These are phyloP conservation scores for Bufo bufo DNA, from an alignment of 2,113 vertebrate species.

Conservation along the genomic window DNA sequence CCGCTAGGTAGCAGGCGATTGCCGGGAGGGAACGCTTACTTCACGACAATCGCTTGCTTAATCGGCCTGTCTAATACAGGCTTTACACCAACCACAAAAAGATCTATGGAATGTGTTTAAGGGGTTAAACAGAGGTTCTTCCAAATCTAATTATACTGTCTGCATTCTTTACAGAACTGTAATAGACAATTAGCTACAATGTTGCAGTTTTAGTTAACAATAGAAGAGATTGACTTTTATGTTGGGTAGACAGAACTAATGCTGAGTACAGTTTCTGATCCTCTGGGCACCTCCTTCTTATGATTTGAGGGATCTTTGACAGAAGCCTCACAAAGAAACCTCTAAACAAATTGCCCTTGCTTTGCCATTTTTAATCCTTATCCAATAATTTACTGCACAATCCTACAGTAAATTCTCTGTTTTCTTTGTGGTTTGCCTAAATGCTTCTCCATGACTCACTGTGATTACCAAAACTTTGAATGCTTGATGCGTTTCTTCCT, in stretches of 20 bases:
- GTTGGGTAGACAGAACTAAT: neutral
- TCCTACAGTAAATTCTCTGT: constrained; percentile 36
- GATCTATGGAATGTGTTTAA: neutral
- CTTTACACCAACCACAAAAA: neutral
- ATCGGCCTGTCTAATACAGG: too few relatives aligned
- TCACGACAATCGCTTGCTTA: too few relatives aligned
- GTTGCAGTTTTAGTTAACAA: neutral
- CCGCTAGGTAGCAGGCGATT: too few relatives aligned
- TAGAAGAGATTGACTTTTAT: neutral
- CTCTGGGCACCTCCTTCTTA: neutral
- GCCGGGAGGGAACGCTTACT: too few relatives aligned
- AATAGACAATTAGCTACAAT: neutral
- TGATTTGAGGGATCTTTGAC: neutral
- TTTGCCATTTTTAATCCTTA: constrained; percentile 42
- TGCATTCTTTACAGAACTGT: neutral
- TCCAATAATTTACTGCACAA: constrained; percentile 36
- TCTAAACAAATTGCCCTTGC: constrained; percentile 24
- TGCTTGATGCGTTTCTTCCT: constrained; percentile 40
- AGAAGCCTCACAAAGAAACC: constrained; percentile 15
- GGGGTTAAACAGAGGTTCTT: neutral
- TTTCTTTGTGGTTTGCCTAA: constrained; percentile 50
- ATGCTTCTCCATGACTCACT: constrained; percentile 34
- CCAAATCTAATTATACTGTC: neutral
- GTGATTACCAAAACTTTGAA: constrained; percentile 40
- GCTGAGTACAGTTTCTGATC: neutral